Evolutionary conservation across 1,140 invertebrate genomes (phyloP).

Genomic region (Rhagoletis zephyria): DNA sequence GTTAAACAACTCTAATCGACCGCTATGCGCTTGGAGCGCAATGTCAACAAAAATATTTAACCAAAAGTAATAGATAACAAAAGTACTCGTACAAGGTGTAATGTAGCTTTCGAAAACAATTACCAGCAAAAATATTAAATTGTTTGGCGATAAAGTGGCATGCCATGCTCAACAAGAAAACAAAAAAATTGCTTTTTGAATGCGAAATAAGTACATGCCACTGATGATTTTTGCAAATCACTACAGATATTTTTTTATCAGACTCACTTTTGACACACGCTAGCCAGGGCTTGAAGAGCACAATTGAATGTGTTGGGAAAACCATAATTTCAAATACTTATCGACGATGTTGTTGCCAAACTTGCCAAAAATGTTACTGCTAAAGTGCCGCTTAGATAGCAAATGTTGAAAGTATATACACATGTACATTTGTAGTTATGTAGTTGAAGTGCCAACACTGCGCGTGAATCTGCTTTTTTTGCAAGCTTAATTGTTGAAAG

Average conservation of each 20-base stretch:
- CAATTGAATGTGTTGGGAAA: not conserved
- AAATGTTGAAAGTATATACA: not conserved
- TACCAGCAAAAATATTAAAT: constrained; percentile 21
- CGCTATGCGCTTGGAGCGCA: not conserved
- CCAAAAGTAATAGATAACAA: not conserved
- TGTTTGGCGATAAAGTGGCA: not conserved
- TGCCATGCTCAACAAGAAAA: not conserved
- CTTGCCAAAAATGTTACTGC: not conserved
- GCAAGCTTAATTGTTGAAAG: not conserved
- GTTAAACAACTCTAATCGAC: constrained; percentile 20
- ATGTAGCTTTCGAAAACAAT: not conserved
- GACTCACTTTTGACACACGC: not conserved
- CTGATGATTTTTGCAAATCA: constrained; percentile 8
- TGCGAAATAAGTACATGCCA: not conserved
- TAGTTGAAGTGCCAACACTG: not conserved
- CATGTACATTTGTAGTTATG: not conserved
- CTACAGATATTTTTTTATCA: not conserved
- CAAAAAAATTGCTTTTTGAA: not conserved
- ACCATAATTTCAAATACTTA: not conserved
- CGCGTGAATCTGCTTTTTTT: too few species aligned
- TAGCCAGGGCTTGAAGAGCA: not conserved
- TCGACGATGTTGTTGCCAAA: not conserved
- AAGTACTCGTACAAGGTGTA: not conserved
- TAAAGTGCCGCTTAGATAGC: constrained; percentile 21
- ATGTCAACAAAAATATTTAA: not conserved